A percentile compares a stretch with the other conserved stretches of the same genome.
Evolutionary conservation across 1,140 invertebrate species (phyloP).

Genomic region (Bacillus rossius): DNA sequence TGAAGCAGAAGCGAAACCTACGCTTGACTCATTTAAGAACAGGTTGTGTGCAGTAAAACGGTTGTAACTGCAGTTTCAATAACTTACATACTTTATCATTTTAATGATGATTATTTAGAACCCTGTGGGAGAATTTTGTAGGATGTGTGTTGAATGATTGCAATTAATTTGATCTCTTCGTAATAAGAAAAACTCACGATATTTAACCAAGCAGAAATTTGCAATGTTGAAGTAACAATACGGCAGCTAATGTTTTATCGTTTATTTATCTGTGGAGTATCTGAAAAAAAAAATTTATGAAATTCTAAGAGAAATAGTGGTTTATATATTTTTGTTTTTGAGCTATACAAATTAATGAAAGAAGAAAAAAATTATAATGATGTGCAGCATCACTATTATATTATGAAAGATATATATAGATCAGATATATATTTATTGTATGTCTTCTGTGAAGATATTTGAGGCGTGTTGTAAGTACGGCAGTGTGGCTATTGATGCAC

Average conservation of each 20-base stretch:
- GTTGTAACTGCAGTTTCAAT: too few species aligned
- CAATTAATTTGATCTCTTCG: too few species aligned
- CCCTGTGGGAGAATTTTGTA: too few species aligned
- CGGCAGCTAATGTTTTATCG: conserved; percentile 9
- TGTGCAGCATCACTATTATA: conserved; percentile 16
- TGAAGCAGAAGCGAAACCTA: too few species aligned
- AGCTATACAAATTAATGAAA: conserved; percentile 1
- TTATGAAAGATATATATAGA: conserved; percentile 8
- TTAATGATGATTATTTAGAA: too few species aligned
- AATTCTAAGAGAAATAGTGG: neutral
- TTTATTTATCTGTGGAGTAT: conserved; percentile 1
- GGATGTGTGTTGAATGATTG: too few species aligned
- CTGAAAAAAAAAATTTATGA: too few species aligned
- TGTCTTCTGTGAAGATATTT: conserved; percentile 15
- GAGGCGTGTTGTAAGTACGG: neutral
- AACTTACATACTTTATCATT: too few species aligned
- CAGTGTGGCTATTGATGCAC: neutral
- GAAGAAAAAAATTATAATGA: conserved; percentile 10
- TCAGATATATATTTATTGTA: conserved; percentile 13
- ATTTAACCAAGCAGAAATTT: neutral
- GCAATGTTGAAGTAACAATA: conserved; percentile 3
- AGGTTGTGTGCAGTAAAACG: too few species aligned
- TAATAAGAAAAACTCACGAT: too few species aligned
- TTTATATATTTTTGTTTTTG: conserved; percentile 7
- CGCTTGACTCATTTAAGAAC: too few species aligned